A percentile compares a stretch with the other conserved stretches of the same genome.
These are phyloP conservation scores for Plebejus argus DNA, from an alignment of 2,888 invertebrate species.

Conservation along the genomic window DNA sequence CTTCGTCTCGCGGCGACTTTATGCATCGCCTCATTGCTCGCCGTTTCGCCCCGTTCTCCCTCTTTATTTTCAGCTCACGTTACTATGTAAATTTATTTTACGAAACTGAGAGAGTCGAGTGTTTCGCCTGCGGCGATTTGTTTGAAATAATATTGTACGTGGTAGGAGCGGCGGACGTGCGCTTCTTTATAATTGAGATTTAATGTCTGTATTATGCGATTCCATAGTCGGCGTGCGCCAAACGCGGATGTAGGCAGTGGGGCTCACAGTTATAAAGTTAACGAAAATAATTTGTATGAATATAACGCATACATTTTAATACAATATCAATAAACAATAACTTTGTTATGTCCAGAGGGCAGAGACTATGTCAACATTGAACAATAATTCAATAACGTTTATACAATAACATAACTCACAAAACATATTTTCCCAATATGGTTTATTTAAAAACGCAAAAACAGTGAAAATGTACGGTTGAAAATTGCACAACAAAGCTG, in stretches of 20 bases:
- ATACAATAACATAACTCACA: background rate
- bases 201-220: constrained; percentile 28
- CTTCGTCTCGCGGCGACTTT: constrained; percentile 73
- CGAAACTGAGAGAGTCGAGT: constrained; percentile 44
- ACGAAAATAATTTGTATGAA: background rate
- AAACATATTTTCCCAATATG: background rate
- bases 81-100: constrained; percentile 69
- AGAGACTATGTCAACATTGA: too few relatives aligned
- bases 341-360: too few relatives aligned
- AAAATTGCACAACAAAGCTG: constrained; percentile 14
- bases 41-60: constrained; percentile 74
- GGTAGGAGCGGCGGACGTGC: constrained; percentile 29
- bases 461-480: background rate
- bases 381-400: background rate
- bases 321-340: too few relatives aligned
- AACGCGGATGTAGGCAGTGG: background rate
- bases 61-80: constrained; percentile 75
- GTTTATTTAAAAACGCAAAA: constrained; percentile 13
- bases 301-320: background rate
- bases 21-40: constrained; percentile 77
- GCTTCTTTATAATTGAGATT: constrained; percentile 31
- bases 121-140: constrained; percentile 41
- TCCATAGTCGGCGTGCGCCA: background rate
- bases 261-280: background rate
- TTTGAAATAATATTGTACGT: constrained; percentile 38